Conservation (phyloP, 2,797 vertebrate genomes). For the Emys orbicularis region DNA sequence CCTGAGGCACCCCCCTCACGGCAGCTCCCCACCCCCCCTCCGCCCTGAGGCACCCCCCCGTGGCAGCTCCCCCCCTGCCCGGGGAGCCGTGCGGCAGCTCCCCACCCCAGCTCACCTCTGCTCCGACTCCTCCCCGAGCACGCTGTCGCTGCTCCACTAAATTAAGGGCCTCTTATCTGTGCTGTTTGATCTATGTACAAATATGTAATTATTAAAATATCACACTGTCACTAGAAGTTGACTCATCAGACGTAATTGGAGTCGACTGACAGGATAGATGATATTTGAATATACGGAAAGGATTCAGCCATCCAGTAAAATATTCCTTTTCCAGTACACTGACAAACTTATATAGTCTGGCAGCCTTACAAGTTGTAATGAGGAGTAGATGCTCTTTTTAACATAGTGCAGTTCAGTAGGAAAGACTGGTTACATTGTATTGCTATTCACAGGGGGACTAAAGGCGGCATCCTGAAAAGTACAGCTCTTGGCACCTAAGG, state of each 20-base stretch:
- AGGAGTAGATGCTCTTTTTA: not conserved
- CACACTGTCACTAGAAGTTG: not conserved
- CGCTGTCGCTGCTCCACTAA: not conserved
- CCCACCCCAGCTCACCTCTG: no score
- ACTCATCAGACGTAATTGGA: slow-evolving; percentile 32
- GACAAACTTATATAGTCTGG: not conserved
- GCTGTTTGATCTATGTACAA: not conserved
- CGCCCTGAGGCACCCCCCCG: no score
- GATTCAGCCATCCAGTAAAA: slow-evolving; percentile 4
- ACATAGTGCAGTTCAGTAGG: not conserved
- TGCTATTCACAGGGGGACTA: not conserved
- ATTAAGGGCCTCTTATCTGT: slow-evolving; percentile 12
- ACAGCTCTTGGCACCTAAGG: not conserved
- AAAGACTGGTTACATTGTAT: not conserved
- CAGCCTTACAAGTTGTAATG: not conserved
- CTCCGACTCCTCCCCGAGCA: no score
- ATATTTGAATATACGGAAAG: slow-evolving; percentile 23
- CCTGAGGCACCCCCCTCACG: no score
- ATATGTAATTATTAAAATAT: slow-evolving; percentile 28
- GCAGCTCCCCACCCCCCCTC: no score
- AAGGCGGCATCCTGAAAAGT: not conserved
- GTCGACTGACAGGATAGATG: not conserved
- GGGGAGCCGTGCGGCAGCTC: no score
- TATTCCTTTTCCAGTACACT: not conserved
- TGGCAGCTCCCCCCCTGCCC: no score